Evolutionary conservation across 2,888 invertebrate species (phyloP), one percentile per base, ranked within the genome.

Genomic region (Panzeria rudis): DNA sequence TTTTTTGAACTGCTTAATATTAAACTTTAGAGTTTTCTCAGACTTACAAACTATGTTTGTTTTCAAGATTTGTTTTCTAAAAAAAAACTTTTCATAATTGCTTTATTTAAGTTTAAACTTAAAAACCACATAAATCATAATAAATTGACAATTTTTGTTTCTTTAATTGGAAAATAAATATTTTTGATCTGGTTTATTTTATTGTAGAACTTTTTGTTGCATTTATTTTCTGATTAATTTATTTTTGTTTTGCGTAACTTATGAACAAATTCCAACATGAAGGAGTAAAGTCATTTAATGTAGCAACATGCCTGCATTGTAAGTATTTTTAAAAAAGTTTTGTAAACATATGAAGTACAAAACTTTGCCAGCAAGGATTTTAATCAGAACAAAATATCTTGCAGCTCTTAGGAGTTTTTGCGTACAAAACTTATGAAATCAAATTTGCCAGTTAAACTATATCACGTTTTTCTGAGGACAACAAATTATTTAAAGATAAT

Each of bases 221-320:
- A n/a, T n/a, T n/a, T n/a, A n/a, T n/a, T n/a, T n/a, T n/a, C n/a
- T n/a, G n/a, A n/a, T n/a, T n/a, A n/a, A n/a, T 41, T 47, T n/a
- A 15, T 59, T 29, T 56, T 66, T 81, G 41, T 75, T 62, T 69
- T 54, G 38, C 13, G 52, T 56, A 44, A 47, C 32, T 25, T 41
- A n/a, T 71, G 41, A 20, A 52, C 15, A 69, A 85, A 85, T 85
- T 78, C 77, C 81, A 54, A 47, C 61, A 73, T 44, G 54, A 61
- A 50, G 41, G 77, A 69, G 50, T 50, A 50, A 38, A 69, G 62
- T 64, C 56, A 81, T 64, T 78, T 85, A 73, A 61, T 83, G 20
- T 87, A 88, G 5, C 89, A 90, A 79, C 88, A 88, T 76, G 78
- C 86, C 20, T 92, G 91, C 35, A 88, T 91, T 17, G 54, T 87